Percentiles rank a stretch among this genome's conserved stretches.
These are phyloP conservation scores for Hoplias malabaricus DNA, from an alignment of 2,113 vertebrate genomes.

Conservation along the genomic window DNA sequence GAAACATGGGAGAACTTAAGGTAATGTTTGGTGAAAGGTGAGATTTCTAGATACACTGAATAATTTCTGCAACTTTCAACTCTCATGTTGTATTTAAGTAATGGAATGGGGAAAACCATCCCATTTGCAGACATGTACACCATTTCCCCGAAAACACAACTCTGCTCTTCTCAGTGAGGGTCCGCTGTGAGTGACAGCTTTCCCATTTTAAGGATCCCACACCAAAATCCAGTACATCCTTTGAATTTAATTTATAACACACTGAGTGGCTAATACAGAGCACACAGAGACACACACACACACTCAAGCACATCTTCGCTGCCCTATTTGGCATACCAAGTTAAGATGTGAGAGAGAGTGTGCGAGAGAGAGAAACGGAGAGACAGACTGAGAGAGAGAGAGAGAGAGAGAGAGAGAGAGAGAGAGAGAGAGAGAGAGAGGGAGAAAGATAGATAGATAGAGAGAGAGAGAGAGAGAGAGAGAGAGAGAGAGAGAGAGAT, in stretches of 20 bases:
- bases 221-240: slow-evolving; percentile 33
- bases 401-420: too few relatives aligned
- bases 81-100: slow-evolving; percentile 68
- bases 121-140: slow-evolving; percentile 51
- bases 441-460: background rate
- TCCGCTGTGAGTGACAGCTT: slow-evolving; percentile 52
- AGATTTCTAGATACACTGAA: too few relatives aligned
- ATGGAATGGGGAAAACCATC: slow-evolving; percentile 64
- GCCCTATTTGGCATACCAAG: background rate
- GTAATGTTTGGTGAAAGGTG: too few relatives aligned
- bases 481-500: slow-evolving; percentile 52
- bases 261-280: slow-evolving; percentile 22
- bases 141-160: slow-evolving; percentile 56
- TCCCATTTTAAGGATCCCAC: slow-evolving; percentile 55
- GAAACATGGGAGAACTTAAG: too few relatives aligned
- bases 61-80: too few relatives aligned
- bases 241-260: slow-evolving; percentile 56
- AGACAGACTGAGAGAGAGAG: background rate
- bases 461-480: slow-evolving; percentile 34
- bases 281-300: background rate
- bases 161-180: background rate
- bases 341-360: too few relatives aligned
- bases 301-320: background rate
- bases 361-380: slow-evolving; percentile 10
- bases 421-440: background rate